A percentile compares a stretch with the other conserved stretches of the same genome.
These are phyloP conservation scores for Hemitrygon akajei DNA, from an alignment of 2,797 vertebrate species.

Conservation along the genomic window DNA sequence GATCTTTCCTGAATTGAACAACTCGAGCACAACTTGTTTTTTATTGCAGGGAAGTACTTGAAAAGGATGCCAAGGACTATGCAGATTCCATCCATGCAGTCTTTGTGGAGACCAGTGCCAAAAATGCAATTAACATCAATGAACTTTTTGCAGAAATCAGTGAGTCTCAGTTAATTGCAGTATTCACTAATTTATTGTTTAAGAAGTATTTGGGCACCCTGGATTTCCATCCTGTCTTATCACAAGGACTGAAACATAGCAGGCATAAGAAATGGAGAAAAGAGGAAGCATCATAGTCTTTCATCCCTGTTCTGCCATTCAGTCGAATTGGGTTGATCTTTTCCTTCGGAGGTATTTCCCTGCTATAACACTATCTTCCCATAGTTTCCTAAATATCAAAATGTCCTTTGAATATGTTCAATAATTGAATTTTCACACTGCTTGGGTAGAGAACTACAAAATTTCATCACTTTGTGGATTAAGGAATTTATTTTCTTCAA, in stretches of 20 bases:
- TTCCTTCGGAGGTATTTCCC: too few relatives aligned
- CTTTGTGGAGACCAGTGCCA: conserved; percentile 96
- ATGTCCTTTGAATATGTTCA: too few relatives aligned
- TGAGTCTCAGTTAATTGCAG: conserved; percentile 61
- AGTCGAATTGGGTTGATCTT: too few relatives aligned
- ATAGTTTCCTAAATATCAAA: too few relatives aligned
- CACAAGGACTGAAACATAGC: neutral
- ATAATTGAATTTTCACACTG: too few relatives aligned
- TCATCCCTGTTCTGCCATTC: too few relatives aligned
- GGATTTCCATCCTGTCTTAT: neutral
- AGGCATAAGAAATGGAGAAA: too few relatives aligned
- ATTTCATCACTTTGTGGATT: too few relatives aligned
- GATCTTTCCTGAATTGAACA: neutral
- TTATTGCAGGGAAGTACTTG: conserved; percentile 80
- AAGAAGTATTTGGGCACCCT: neutral
- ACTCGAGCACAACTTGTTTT: conserved; percentile 39
- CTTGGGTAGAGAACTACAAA: too few relatives aligned
- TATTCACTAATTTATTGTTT: neutral
- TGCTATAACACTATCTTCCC: too few relatives aligned
- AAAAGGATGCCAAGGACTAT: conserved; percentile 96
- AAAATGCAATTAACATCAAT: conserved; percentile 97
- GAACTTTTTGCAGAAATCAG: conserved; percentile 99
- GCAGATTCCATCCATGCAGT: conserved; percentile 94
- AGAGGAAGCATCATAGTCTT: too few relatives aligned
- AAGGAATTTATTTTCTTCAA: too few relatives aligned